Evolutionary conservation across 2,113 vertebrate genomes (phyloP).

Genomic region (Gnathonemus echidnorhynchus): DNA sequence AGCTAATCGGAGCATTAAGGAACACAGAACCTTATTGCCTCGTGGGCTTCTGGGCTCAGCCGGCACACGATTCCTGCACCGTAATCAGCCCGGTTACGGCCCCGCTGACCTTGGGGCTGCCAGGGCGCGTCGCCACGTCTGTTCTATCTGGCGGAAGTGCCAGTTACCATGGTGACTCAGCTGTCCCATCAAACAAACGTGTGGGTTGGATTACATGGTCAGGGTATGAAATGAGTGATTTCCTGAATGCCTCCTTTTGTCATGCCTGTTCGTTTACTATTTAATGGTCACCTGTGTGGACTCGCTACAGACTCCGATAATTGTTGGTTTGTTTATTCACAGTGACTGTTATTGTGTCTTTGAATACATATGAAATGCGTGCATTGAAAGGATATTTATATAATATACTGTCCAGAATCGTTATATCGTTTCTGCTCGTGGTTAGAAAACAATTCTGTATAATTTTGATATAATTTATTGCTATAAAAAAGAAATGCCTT

Average conservation of each 20-base stretch:
- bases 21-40: neutral
- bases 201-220: neutral
- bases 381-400: neutral
- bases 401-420: neutral
- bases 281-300: neutral
- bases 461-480: conserved; percentile 9
- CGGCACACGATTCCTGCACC: neutral
- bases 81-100: neutral
- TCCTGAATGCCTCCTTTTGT: neutral
- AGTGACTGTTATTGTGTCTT: neutral
- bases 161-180: neutral
- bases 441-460: neutral
- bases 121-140: neutral
- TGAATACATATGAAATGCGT: neutral
- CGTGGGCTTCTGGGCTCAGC: neutral
- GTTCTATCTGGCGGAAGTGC: neutral
- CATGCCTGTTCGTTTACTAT: neutral
- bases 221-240: neutral
- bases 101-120: neutral
- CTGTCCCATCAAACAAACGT: neutral
- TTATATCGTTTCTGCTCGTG: neutral
- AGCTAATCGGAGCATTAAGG: neutral
- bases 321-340: neutral
- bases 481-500: conserved; percentile 27
- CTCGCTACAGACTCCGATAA: neutral